These are phyloP conservation scores for Trachymyrmex cornetzi DNA, from an alignment of 1,140 invertebrate genomes.

Conservation along the genomic window DNA sequence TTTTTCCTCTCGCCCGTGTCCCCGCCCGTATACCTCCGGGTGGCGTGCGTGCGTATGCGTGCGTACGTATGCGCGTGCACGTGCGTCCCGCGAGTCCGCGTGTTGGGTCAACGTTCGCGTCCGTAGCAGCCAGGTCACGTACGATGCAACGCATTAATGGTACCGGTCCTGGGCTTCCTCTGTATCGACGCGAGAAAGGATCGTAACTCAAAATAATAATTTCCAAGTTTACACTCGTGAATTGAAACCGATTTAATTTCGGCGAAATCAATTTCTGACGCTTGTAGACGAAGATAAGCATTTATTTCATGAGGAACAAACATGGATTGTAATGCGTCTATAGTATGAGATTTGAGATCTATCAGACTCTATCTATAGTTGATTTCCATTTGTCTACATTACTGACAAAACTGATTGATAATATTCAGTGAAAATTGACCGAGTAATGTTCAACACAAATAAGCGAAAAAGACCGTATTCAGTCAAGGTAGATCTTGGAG, in stretches of 20 bases:
- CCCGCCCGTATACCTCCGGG: not conserved
- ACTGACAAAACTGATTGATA: not conserved
- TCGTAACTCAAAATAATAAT: slow-evolving; percentile 51
- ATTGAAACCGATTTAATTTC: slow-evolving; percentile 37
- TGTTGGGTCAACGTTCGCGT: slow-evolving; percentile 67
- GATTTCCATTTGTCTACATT: not conserved
- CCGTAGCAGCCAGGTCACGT: slow-evolving; percentile 65
- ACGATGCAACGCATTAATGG: slow-evolving; percentile 56
- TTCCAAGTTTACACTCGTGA: slow-evolving; percentile 43
- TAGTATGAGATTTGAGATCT: not conserved
- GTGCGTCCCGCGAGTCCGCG: slow-evolving; percentile 45
- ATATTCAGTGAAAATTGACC: no score
- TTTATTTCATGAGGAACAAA: not conserved
- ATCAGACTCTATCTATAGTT: not conserved
- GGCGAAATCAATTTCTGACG: slow-evolving; percentile 26
- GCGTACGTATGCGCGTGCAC: not conserved
- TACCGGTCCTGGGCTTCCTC: slow-evolving; percentile 26
- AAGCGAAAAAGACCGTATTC: no score
- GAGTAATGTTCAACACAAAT: no score
- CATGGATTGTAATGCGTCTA: not conserved
- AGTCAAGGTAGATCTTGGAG: no score
- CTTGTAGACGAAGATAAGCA: not conserved
- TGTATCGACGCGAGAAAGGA: slow-evolving; percentile 33
- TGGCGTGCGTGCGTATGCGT: not conserved
- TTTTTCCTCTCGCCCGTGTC: slow-evolving; percentile 10